Conservation (phyloP, 37 sponge, comb jelly and placozoan genomes). For the Corticium candelabrum region DNA sequence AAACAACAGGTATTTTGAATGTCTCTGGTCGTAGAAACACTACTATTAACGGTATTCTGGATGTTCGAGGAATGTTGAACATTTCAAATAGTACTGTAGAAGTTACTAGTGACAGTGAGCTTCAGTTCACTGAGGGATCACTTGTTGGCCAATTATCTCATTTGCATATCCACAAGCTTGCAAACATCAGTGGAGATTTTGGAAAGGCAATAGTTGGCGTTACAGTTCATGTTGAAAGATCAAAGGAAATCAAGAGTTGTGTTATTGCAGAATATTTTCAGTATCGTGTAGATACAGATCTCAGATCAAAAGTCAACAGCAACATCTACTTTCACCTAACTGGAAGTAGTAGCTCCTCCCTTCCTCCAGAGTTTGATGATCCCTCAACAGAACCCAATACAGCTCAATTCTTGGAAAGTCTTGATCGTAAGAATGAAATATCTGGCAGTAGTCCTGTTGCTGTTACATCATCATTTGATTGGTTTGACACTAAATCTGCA, state of each 20-base stretch:
- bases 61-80: not conserved
- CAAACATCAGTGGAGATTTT: not conserved
- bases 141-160: not conserved
- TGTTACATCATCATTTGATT: not conserved
- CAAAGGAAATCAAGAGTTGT: not conserved
- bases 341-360: not conserved
- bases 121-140: not conserved
- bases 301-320: not conserved
- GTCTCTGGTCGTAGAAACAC: too few species aligned
- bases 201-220: not conserved
- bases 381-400: not conserved
- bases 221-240: not conserved
- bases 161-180: not conserved
- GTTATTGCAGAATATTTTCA: conserved; percentile 9
- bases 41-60: not conserved
- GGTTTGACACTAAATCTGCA: not conserved
- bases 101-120: not conserved
- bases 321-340: not conserved
- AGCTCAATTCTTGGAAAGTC: not conserved
- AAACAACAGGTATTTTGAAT: too few species aligned
- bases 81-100: not conserved
- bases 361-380: not conserved
- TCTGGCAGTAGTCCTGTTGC: not conserved
- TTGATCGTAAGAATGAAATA: not conserved
- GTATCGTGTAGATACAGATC: not conserved